phyloP scores from a whole-genome alignment of 2,113 vertebrate genomes.

The Acinonyx jubatus region DNA sequence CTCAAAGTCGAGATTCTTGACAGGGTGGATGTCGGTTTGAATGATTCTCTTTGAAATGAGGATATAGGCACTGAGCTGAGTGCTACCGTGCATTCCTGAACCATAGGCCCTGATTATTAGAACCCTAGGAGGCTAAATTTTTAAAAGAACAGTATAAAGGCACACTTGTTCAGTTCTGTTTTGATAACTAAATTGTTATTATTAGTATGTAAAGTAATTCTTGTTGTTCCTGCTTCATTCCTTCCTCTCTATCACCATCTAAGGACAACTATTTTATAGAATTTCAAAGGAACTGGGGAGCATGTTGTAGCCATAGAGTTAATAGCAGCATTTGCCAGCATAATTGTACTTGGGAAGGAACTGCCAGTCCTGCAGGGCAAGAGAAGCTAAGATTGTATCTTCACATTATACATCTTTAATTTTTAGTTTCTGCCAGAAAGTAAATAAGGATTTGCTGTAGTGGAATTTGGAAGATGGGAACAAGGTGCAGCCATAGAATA shows the following conservation, averaged over 20 bases:
- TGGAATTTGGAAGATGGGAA: conserved; percentile 40
- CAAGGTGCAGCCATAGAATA: conserved; percentile 55
- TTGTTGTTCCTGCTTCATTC: conserved; percentile 78
- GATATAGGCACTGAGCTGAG: conserved; percentile 82
- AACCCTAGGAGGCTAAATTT: conserved; percentile 85
- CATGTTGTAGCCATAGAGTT: conserved; percentile 53
- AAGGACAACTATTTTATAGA: conserved; percentile 74
- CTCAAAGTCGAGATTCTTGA: conserved; percentile 90
- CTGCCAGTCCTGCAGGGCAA: conserved; percentile 64
- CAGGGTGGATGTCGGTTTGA: conserved; percentile 86
- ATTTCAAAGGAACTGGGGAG: conserved; percentile 76
- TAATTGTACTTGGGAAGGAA: conserved; percentile 57
- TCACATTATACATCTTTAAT: conserved; percentile 79
- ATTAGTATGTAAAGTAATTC: conserved; percentile 86
- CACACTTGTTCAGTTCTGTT: conserved; percentile 84
- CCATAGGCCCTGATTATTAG: conserved; percentile 83
- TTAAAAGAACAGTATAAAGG: conserved; percentile 82
- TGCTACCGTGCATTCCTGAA: conserved; percentile 84
- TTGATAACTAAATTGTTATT: conserved; percentile 87
- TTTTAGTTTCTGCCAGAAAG: conserved; percentile 78
- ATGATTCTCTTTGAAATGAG: conserved; percentile 93
- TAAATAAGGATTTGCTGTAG: conserved; percentile 79
- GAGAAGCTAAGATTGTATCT: conserved; percentile 77
- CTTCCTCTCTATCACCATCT: conserved; percentile 75
- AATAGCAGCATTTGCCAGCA: conserved; percentile 71